phyloP scores from a whole-genome alignment of 2,113 vertebrate genomes.

The Podarcis cretensis region DNA sequence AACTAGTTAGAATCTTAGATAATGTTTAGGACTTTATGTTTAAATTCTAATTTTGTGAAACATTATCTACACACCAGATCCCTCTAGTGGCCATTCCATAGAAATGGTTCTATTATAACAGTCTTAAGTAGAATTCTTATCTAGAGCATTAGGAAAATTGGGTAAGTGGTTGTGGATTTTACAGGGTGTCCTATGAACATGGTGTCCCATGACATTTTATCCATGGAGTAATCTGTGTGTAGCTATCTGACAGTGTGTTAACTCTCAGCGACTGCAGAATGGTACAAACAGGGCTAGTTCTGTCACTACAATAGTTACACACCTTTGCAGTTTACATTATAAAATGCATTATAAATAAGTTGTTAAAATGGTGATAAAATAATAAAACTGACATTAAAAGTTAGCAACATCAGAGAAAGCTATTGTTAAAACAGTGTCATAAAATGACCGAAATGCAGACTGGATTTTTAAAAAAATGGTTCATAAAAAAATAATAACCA shows the following conservation, averaged over 20 bases:
- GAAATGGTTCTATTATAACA: neutral
- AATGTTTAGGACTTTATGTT: neutral
- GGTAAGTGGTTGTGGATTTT: neutral
- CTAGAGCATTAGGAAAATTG: neutral
- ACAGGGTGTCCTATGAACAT: neutral
- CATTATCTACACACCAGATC: neutral
- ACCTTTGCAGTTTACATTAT: no score
- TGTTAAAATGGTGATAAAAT: no score
- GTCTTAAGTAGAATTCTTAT: neutral
- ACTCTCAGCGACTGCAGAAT: no score
- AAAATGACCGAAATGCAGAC: neutral
- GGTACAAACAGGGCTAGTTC: no score
- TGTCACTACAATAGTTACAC: no score
- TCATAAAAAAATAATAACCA: neutral
- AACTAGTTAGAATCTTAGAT: neutral
- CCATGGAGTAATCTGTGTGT: neutral
- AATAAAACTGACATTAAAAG: no score
- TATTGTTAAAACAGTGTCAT: neutral
- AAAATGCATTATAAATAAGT: no score
- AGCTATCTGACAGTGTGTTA: neutral
- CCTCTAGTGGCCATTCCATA: slow-evolving; percentile 2
- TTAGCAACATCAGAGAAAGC: no score
- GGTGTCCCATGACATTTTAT: no score
- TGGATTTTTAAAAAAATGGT: neutral
- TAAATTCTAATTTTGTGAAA: neutral